Percentiles rank a stretch among this genome's conserved stretches.
These are phyloP conservation scores for Tarsius wallacei DNA, from an alignment of 2,797 vertebrate species.

Conservation along the genomic window DNA sequence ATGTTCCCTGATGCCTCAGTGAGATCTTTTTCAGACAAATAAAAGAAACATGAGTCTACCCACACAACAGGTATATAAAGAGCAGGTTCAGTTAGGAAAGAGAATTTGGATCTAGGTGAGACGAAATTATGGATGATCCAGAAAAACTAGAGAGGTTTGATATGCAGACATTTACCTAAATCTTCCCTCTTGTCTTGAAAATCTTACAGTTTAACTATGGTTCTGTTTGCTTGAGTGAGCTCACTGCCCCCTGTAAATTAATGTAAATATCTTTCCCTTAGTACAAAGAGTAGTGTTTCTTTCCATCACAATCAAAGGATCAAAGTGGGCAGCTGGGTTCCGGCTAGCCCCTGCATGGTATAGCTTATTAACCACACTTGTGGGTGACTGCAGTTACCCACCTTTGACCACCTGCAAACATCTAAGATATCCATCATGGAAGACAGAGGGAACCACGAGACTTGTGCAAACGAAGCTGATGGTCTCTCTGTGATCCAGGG, in stretches of 20 bases:
- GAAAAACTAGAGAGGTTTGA: background rate
- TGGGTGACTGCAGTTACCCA: background rate
- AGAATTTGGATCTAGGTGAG: background rate
- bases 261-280: background rate
- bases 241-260: background rate
- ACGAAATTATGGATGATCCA: background rate
- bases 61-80: background rate
- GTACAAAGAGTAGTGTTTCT: background rate
- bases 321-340: background rate
- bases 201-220: background rate
- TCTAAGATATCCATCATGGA: background rate
- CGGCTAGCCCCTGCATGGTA: background rate
- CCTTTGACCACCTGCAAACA: background rate
- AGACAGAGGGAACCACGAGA: background rate
- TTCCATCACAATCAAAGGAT: background rate
- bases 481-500: background rate
- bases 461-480: background rate
- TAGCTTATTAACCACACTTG: background rate
- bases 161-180: background rate
- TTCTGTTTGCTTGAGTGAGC: background rate
- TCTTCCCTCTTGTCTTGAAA: background rate
- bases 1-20: background rate
- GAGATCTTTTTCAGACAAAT: background rate
- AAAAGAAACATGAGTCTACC: background rate
- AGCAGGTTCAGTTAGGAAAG: background rate